Base-by-base conservation (phyloP, 2,888 invertebrate species). In the Mythimna vitellina region DNA sequence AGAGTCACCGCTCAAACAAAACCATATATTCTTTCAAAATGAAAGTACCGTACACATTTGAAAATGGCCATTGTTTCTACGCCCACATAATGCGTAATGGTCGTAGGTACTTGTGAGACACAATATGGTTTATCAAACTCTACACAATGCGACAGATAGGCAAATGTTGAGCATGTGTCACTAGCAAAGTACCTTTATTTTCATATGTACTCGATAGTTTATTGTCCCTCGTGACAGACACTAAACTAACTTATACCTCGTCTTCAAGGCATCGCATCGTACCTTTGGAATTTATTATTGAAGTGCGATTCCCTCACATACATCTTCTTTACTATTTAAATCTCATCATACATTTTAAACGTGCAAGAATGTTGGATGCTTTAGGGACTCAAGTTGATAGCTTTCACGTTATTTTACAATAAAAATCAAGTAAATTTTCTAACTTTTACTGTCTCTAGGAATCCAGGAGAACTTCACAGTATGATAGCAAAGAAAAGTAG, bases 281-380 rank as follows among this genome's bases (percentile, higher is more conserved):
- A 63, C 63, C 46, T 76, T 78, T 65, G 25, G 65, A 80, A 75
- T 72, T 17, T 57, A n/a, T 78, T 65, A 66, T 65, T 29, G 29
- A 63, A 7, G 53, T 62, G 63, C 58, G 14, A 61, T 65, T 66
- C 67, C 56, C 54, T 56, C 51, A 66, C 25, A 42, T 64, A 64
- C 42, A 20, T 46, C 51, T 51, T 3, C n/a, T 57, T 65, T 61
- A 51, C 68, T 64, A 71, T 68, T 73, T 73, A 32, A 49, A 65
- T 68, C 17, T 46, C 22, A 25, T 67, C 17, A 67, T 82, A 35
- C 70, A 72, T 75, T 56, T 65, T 20, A 62, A 54, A 64, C 64
- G 74, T 67, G 64, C 54, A 60, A 22, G 72, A 51, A 77, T 77
- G 56, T 57, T 54, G 14, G 6, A 42, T 6, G 1, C n/a, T 22